These are phyloP conservation scores for Arbacia lixula DNA, from an alignment of 53 echinoderm and acorn worm genomes.

Conservation along the genomic window DNA sequence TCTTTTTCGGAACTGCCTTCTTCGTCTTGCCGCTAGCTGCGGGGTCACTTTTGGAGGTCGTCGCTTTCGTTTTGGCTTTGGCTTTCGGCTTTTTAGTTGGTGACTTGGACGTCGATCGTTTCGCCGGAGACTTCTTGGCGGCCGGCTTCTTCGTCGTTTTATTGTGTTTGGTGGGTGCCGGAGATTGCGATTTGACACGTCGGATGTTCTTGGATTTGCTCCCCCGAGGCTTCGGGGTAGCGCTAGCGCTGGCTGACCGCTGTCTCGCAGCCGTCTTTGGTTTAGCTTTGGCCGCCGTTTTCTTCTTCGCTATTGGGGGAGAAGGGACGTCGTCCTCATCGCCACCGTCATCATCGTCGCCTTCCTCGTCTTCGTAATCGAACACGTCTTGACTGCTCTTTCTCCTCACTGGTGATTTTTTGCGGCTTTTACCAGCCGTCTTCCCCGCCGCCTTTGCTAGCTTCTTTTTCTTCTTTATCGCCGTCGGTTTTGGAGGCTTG, in stretches of 20 bases:
- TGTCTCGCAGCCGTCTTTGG: constrained; percentile 11
- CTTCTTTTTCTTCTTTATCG: constrained; percentile 9
- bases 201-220: constrained; percentile 68
- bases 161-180: constrained; percentile 44
- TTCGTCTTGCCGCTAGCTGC: constrained; percentile 11
- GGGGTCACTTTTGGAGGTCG: not conserved
- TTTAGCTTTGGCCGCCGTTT: constrained; percentile 1
- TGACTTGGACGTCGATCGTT: constrained; percentile 43
- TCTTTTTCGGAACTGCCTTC: constrained; percentile 8
- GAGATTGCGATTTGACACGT: constrained; percentile 73
- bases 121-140: constrained; percentile 40
- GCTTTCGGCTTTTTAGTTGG: constrained; percentile 41
- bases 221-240: constrained; percentile 45
- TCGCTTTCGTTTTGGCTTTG: constrained; percentile 1
- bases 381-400: constrained; percentile 13
- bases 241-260: constrained; percentile 71
- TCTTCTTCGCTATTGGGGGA: not conserved
- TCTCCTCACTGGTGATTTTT: constrained; percentile 12
- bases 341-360: not conserved
- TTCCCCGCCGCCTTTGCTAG: not conserved
- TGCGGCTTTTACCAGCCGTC: constrained; percentile 3
- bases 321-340: not conserved
- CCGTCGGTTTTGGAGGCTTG: constrained; percentile 61
- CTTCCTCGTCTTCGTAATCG: constrained; percentile 9
- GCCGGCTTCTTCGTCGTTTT: constrained; percentile 40